A percentile compares a stretch with the other conserved stretches of the same genome.
These are phyloP conservation scores for Whitmania pigra DNA, from an alignment of 1,140 invertebrate species.

Conservation along the genomic window DNA sequence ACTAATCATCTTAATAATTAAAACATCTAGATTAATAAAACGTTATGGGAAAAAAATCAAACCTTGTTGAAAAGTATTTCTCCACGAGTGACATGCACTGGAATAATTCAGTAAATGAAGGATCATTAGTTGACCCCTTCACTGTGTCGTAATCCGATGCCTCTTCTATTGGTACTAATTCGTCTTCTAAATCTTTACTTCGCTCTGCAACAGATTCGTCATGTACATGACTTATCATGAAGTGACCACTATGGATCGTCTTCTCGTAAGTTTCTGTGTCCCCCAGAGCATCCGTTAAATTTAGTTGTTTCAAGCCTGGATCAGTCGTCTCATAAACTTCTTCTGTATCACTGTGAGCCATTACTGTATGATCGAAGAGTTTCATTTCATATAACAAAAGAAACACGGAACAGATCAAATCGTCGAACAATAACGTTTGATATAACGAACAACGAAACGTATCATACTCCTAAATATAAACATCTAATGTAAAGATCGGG, in stretches of 20 bases:
- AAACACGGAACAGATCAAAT: too few species aligned
- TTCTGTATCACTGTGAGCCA: slow-evolving; percentile 18
- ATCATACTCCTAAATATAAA: too few species aligned
- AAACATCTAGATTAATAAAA: too few species aligned
- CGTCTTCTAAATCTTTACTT: slow-evolving; percentile 49
- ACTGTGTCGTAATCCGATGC: slow-evolving; percentile 33
- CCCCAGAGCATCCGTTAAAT: not conserved
- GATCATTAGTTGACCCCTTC: slow-evolving; percentile 64
- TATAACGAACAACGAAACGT: too few species aligned
- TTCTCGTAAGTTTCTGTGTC: slow-evolving; percentile 6
- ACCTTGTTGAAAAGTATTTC: slow-evolving; percentile 43
- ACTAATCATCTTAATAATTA: too few species aligned
- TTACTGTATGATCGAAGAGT: slow-evolving; percentile 4
- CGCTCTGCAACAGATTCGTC: slow-evolving; percentile 77
- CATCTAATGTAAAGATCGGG: too few species aligned
- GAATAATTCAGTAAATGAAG: slow-evolving; percentile 83
- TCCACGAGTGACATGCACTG: slow-evolving; percentile 91
- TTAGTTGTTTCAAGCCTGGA: not conserved
- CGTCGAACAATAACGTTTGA: too few species aligned
- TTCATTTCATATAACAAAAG: not conserved
- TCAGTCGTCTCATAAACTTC: slow-evolving; percentile 18
- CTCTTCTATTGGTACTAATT: slow-evolving; percentile 40
- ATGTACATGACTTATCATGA: slow-evolving; percentile 86
- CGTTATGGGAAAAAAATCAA: not conserved
- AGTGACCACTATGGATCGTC: slow-evolving; percentile 87